phyloP scores from a whole-genome alignment of 2,888 invertebrate genomes.

The Tetragnatha montana region DNA sequence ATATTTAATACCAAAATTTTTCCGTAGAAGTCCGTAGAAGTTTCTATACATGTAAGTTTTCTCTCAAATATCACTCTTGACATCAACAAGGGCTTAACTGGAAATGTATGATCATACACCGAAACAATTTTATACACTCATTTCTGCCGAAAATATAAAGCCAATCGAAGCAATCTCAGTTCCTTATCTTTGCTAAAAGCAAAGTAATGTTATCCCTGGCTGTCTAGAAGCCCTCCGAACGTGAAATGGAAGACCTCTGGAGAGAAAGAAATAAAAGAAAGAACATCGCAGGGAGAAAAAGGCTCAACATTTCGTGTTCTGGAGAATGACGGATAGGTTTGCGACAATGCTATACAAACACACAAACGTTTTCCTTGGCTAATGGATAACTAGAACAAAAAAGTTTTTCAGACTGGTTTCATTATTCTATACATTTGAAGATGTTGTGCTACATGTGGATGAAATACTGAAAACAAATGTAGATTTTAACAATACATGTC shows the following conservation, averaged over 20 bases:
- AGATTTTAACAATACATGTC: too few species aligned
- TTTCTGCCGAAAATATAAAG: not conserved
- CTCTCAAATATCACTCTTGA: too few species aligned
- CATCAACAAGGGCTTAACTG: too few species aligned
- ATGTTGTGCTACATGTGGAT: not conserved
- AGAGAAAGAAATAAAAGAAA: constrained; percentile 12
- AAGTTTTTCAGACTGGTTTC: not conserved
- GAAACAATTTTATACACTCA: too few species aligned
- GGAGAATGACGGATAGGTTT: constrained; percentile 24
- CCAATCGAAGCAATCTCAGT: not conserved
- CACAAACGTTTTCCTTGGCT: constrained; percentile 29
- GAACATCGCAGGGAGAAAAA: not conserved
- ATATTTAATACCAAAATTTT: too few species aligned
- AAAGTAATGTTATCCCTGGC: constrained; percentile 39
- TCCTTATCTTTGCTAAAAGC: constrained; percentile 7
- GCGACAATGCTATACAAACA: constrained; percentile 20
- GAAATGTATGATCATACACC: too few species aligned
- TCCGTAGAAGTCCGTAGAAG: too few species aligned
- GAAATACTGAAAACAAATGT: too few species aligned
- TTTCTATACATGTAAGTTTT: too few species aligned
- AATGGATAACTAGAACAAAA: constrained; percentile 16
- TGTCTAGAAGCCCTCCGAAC: constrained; percentile 7
- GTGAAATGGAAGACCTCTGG: constrained; percentile 10
- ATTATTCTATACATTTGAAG: not conserved
- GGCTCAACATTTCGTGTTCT: not conserved